Conservation (phyloP, 2,113 vertebrate species). For the Sylvia atricapilla region DNA sequence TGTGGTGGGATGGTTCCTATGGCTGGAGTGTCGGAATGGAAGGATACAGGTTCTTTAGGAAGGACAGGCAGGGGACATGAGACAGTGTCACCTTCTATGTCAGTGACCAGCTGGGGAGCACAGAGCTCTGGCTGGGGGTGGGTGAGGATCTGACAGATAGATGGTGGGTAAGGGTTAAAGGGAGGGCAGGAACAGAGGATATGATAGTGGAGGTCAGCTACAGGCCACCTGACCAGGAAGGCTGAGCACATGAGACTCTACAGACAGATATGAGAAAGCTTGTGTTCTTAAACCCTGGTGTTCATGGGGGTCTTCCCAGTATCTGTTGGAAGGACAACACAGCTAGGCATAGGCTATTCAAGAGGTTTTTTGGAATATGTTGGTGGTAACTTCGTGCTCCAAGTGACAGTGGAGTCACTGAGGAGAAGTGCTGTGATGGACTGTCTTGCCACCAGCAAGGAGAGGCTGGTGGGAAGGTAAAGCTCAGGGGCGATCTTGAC, state of each 20-base stretch:
- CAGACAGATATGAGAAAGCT: background rate
- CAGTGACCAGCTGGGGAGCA: background rate
- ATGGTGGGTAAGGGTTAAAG: background rate
- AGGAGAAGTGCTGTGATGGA: background rate
- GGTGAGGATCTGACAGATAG: background rate
- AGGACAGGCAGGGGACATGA: background rate
- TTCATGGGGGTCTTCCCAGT: fast-evolving
- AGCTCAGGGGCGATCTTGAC: background rate
- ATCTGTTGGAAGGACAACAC: background rate
- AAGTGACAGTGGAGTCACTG: background rate
- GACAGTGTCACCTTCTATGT: background rate
- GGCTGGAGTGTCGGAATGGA: background rate
- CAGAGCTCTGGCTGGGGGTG: background rate
- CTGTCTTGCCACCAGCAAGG: background rate
- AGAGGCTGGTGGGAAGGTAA: background rate
- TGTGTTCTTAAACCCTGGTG: background rate
- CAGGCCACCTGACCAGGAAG: background rate
- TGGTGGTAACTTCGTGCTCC: background rate
- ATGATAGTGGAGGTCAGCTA: background rate
- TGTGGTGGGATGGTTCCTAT: background rate
- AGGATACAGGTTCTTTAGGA: background rate
- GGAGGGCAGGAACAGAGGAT: background rate
- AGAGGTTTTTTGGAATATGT: background rate
- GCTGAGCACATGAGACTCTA: background rate
- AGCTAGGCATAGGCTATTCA: background rate